Conservation (phyloP, 2,888 invertebrate species). For the Uloborus plumipes region DNA sequence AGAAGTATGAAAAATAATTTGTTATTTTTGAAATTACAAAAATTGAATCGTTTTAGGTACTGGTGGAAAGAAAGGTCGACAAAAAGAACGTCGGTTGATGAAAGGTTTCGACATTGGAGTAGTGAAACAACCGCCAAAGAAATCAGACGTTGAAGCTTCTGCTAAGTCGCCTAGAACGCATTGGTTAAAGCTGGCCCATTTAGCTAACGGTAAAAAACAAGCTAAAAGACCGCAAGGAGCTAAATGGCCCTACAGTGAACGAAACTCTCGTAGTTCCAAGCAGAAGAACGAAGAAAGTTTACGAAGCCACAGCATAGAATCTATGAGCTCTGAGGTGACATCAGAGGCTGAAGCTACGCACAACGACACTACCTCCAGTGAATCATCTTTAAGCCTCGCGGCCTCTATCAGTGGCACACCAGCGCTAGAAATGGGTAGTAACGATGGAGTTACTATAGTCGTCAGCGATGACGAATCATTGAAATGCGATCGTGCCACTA, state of each 20-base stretch:
- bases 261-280: constrained; percentile 45
- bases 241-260: constrained; percentile 56
- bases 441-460: constrained; percentile 32
- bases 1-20: no score
- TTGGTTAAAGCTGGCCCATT: constrained; percentile 44
- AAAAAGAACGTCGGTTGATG: constrained; percentile 91
- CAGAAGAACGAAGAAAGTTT: constrained; percentile 39
- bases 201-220: constrained; percentile 57
- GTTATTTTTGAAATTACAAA: no score
- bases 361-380: constrained; percentile 63
- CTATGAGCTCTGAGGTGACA: constrained; percentile 56
- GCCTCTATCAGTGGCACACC: constrained; percentile 30
- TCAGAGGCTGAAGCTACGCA: constrained; percentile 59
- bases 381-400: constrained; percentile 41
- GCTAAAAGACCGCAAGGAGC: constrained; percentile 31
- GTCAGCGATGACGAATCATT: constrained; percentile 50
- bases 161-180: constrained; percentile 50
- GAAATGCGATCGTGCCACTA: constrained; percentile 57
- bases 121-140: constrained; percentile 47
- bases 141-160: constrained; percentile 44
- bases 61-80: constrained; percentile 92
- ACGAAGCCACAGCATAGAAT: constrained; percentile 61
- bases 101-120: constrained; percentile 86
- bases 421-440: constrained; percentile 11
- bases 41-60: constrained; percentile 77